Base-by-base conservation (phyloP, 2,797 vertebrate genomes). In the Tympanoctomys barrerae region DNA sequence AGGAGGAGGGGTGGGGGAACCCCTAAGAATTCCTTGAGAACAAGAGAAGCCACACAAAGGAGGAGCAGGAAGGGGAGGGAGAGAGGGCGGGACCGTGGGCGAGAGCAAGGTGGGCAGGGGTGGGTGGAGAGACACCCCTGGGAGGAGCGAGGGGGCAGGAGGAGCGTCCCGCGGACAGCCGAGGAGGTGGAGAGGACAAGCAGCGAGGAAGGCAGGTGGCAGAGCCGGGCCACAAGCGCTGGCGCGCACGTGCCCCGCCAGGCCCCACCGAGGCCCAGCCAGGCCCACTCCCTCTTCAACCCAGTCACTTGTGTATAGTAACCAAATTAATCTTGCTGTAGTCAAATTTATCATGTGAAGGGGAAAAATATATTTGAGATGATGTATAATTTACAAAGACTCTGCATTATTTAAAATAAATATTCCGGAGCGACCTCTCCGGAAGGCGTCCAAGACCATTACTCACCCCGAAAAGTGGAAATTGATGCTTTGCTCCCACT, bases 351-450 rank as follows among this genome's bases (percentile, higher is more conserved):
- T 98, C 98, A 98, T 89, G 97, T 98, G 97, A 97, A 98, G 98
- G 98, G 96, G 96, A 94, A 96, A 98, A 97, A 98, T 83, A 94
- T 97, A 98, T 98, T 98, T 97, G 97, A 97, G 94, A 97, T 97
- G 96, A 98, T 98, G 97, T 97, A 98, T 98, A 98, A 98, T 98
- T 98, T 97, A 98, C 98, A 98, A 97, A 98, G 98, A 98, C 92
- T 10, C 91, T 97, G 97, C 97, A 96, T 98, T 98, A 98, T 98
- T 97, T 97, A 98, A 98, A 98, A 98, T 97, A 98, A 98, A 98
- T 98, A 98, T 97, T 98, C 95, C 28, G 33, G 39, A 95, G 95
- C 93, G 87, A 52, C 85, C 97, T 97, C 96, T 97, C 96, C 54
- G n/a, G 93, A 90, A 96, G 97, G 91, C 97, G 93, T 97, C 98